These are phyloP conservation scores for Halcyon leucocephala DNA, from an alignment of 2,797 vertebrate species.

Conservation along the genomic window DNA sequence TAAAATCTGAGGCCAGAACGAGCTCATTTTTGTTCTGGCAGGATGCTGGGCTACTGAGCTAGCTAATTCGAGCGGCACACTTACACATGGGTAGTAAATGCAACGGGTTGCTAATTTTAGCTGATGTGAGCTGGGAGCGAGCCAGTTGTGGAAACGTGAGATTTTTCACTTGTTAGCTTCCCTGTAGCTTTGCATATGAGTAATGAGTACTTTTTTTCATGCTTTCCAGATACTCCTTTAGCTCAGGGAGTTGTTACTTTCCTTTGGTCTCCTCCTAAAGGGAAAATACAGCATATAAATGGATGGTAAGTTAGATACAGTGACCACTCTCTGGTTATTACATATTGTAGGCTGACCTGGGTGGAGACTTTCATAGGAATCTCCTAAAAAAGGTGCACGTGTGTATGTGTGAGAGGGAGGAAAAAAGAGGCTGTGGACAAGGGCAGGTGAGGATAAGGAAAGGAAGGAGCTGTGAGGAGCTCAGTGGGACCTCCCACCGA, in stretches of 20 bases:
- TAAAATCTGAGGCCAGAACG: not conserved
- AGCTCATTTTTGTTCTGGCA: conserved; percentile 9
- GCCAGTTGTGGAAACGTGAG: conserved; percentile 12
- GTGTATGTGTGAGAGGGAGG: not conserved
- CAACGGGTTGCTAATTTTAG: conserved; percentile 39
- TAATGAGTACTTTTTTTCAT: conserved; percentile 12
- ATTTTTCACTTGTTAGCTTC: conserved; percentile 30
- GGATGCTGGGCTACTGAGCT: conserved; percentile 13
- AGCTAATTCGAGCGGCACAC: not conserved
- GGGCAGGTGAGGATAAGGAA: not conserved
- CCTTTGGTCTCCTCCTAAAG: not conserved
- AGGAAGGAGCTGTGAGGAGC: not conserved
- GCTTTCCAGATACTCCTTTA: not conserved
- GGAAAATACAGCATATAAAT: not conserved
- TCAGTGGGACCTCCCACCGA: not conserved
- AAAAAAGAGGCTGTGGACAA: not conserved
- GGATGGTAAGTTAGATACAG: not conserved
- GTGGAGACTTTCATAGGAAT: not conserved
- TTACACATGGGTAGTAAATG: not conserved
- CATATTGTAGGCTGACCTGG: not conserved
- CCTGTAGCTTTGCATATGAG: not conserved
- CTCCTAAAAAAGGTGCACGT: rapidly evolving
- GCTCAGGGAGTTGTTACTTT: not conserved
- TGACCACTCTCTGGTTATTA: not conserved
- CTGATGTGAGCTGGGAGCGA: not conserved